Conservation (phyloP, 2,797 vertebrate genomes). For the Trematomus bernacchii region DNA sequence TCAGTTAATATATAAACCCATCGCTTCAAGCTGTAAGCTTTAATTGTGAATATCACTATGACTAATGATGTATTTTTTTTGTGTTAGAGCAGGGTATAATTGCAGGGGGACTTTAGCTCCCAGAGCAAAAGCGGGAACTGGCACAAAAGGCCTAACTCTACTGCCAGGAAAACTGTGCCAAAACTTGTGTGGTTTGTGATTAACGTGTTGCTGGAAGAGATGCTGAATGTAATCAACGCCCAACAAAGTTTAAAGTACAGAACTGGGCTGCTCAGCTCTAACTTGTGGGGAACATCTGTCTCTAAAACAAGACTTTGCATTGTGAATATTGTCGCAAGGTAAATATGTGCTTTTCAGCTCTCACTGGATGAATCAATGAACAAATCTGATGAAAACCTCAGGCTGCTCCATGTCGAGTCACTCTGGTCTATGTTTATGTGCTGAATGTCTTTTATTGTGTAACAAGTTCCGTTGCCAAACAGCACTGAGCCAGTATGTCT, state of each 20-base stretch:
- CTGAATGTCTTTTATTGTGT: slow-evolving; percentile 60
- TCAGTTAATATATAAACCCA: slow-evolving; percentile 27
- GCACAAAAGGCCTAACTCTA: slow-evolving; percentile 55
- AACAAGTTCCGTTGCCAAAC: slow-evolving; percentile 67
- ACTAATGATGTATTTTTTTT: slow-evolving; percentile 48
- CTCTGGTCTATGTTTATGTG: slow-evolving; percentile 53
- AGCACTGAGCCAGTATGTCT: slow-evolving; percentile 63
- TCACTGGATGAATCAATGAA: background rate
- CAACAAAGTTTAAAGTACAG: slow-evolving; percentile 30
- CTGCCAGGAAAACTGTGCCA: slow-evolving; percentile 66
- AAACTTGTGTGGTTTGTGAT: slow-evolving; percentile 70
- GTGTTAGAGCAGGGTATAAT: slow-evolving; percentile 63
- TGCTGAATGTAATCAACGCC: slow-evolving; percentile 55
- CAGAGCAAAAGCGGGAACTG: slow-evolving; percentile 61
- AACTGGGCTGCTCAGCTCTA: slow-evolving; percentile 41
- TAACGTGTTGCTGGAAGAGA: slow-evolving; percentile 63
- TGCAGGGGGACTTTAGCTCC: slow-evolving; percentile 68
- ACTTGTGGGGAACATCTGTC: slow-evolving; percentile 23
- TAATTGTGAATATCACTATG: slow-evolving; percentile 34
- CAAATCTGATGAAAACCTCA: background rate
- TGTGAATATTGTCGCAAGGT: background rate
- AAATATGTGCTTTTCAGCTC: slow-evolving; percentile 11
- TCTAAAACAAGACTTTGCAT: slow-evolving; percentile 27
- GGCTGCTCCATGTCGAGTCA: slow-evolving; percentile 16
- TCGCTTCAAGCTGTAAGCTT: slow-evolving; percentile 22